phyloP scores from a whole-genome alignment of 2,797 vertebrate species.

The Petrocephalus sullivani region DNA sequence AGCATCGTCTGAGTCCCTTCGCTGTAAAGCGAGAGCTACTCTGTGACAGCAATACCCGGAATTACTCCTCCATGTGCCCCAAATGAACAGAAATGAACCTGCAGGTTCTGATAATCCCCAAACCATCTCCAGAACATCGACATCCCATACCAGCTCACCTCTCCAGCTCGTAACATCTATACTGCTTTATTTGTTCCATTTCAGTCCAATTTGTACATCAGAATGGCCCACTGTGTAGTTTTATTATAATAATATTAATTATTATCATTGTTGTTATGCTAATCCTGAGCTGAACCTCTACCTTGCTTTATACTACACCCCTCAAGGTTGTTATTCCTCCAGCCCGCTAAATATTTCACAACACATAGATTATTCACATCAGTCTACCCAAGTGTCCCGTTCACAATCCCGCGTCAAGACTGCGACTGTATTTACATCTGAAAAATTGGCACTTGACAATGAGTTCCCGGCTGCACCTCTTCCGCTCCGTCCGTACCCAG shows the following conservation, averaged over 20 bases:
- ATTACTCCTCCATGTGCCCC: not conserved
- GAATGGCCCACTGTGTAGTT: not conserved
- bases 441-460: slow-evolving; percentile 96
- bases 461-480: slow-evolving; percentile 54
- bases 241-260: slow-evolving; percentile 31
- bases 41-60: slow-evolving; percentile 35
- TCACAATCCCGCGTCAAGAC: slow-evolving; percentile 51
- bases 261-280: slow-evolving; percentile 33
- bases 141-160: not conserved
- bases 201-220: not conserved
- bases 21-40: slow-evolving; percentile 57
- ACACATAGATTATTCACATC: slow-evolving; percentile 45
- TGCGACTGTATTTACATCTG: slow-evolving; percentile 73
- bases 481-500: slow-evolving; percentile 18
- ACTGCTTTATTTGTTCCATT: not conserved
- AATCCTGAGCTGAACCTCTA: not conserved
- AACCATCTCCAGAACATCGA: not conserved
- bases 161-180: not conserved
- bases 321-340: slow-evolving; percentile 19
- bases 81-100: not conserved
- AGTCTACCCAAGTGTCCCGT: slow-evolving; percentile 39
- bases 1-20: slow-evolving; percentile 12
- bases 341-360: slow-evolving; percentile 39
- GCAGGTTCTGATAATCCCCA: not conserved
- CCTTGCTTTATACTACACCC: not conserved